A percentile compares a stretch with the other conserved stretches of the same genome.
These are phyloP conservation scores for Eristalis pertinax DNA, from an alignment of 2,888 invertebrate genomes.

Conservation along the genomic window DNA sequence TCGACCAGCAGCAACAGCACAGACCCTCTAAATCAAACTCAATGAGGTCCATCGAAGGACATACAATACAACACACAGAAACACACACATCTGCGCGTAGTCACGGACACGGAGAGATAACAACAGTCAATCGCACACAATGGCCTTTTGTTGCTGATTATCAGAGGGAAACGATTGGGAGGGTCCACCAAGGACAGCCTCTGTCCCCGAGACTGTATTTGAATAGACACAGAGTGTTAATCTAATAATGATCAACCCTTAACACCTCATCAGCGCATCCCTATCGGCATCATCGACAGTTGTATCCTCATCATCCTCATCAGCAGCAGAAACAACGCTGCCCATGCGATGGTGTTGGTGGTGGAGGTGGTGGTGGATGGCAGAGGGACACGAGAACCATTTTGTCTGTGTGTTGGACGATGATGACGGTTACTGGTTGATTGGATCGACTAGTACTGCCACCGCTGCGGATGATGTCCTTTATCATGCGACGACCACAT, in stretches of 20 bases:
- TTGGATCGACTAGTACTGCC: conserved; percentile 38
- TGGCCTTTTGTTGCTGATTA: conserved; percentile 69
- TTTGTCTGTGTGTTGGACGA: conserved; percentile 59
- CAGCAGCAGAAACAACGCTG: conserved; percentile 56
- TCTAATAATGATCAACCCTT: conserved; percentile 72
- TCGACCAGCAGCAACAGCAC: conserved; percentile 37
- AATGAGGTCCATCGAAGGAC: conserved; percentile 50
- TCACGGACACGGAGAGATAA: not conserved
- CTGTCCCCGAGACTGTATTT: conserved; percentile 44
- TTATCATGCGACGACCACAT: conserved; percentile 65
- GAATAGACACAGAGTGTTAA: conserved; percentile 70
- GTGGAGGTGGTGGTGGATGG: not conserved
- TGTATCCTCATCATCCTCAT: conserved; percentile 52
- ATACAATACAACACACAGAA: conserved; percentile 43
- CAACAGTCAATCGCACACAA: conserved; percentile 45
- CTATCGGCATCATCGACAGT: conserved; percentile 50
- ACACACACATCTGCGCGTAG: conserved; percentile 7
- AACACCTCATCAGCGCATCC: conserved; percentile 70
- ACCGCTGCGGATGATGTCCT: conserved; percentile 58
- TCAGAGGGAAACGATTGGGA: conserved; percentile 67
- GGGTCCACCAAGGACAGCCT: conserved; percentile 32
- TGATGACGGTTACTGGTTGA: conserved; percentile 66
- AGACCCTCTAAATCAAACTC: conserved; percentile 61
- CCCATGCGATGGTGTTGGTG: not conserved
- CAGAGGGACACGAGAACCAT: conserved; percentile 33